Base-by-base conservation (phyloP, 1,140 invertebrate genomes). In the Drosophila lowei region DNA sequence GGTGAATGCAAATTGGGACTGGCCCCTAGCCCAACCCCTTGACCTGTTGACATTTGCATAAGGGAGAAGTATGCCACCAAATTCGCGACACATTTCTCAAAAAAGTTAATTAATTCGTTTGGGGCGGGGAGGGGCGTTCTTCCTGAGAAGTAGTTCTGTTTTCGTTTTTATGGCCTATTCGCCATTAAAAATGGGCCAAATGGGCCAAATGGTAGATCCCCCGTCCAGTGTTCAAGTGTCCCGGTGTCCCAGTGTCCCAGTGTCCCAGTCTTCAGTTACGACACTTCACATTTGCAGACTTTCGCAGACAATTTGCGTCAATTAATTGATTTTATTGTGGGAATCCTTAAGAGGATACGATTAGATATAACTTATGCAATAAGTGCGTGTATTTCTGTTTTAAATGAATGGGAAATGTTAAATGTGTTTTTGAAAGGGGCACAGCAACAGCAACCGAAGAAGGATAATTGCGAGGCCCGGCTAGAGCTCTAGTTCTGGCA, bases 41-140 rank as follows among this genome's bases (percentile, higher is more conserved):
- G 83, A 88, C 78, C 83, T 89, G 83, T 88, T 88, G 84, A 89
- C 84, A 88, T 88, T 88, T 79, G 75, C 75, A 79, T 76, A 88
- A 86, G 28, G 52, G 41, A 15, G 5, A 54, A 63, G 55, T 56
- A 55, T 60, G 34, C 48, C 43, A n/a, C 13, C 41, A 30, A 75
- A 66, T 86, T 77, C 25, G 58, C 46, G 15, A 71, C 62, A 58
- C 34, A 38, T 38, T 38, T 79, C 62, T 59, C 47, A 52, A 50
- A 56, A 73, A 88, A 76, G 60, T 56, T 79, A 88, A 88, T 88
- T 79, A 83, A 88, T 88, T 83, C 84, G 63, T 73, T 72, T 55
- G 15, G 44, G 15, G 30, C 46, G 18, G 18, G 18, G 18, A 1
- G 42, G 23, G 23, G 4, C 23, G 49, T 28, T 42, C 48, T 57